phyloP scores from a whole-genome alignment of 2,797 vertebrate genomes.

The Cuculus canorus region DNA sequence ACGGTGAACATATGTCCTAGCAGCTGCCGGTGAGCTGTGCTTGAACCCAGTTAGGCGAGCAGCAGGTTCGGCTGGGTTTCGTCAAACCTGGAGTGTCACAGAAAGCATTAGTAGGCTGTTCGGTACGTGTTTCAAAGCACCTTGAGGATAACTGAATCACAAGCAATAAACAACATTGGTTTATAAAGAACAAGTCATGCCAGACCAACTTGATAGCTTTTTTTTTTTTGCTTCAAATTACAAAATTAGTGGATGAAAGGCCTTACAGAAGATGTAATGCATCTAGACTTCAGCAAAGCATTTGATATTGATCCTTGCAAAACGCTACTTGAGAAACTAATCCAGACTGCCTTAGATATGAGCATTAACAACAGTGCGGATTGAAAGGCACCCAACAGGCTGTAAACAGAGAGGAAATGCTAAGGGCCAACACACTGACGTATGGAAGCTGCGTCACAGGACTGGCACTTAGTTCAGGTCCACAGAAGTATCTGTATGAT shows the following conservation, averaged over 20 bases:
- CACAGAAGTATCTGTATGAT: background rate
- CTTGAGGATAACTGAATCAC: background rate
- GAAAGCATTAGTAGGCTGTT: constrained; percentile 54
- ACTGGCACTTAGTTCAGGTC: background rate
- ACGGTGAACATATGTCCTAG: constrained; percentile 46
- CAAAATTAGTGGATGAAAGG: constrained; percentile 52
- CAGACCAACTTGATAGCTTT: constrained; percentile 14
- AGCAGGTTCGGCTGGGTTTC: constrained; percentile 60
- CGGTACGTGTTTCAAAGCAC: background rate
- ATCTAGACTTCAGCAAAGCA: background rate
- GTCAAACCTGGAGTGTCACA: constrained; percentile 27
- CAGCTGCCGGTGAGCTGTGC: constrained; percentile 40
- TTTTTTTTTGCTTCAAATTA: constrained; percentile 23
- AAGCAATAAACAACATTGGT: constrained; percentile 23
- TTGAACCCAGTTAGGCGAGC: constrained; percentile 21
- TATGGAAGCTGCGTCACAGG: background rate
- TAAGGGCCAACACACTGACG: background rate
- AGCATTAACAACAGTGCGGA: background rate
- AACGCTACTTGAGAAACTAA: constrained; percentile 47
- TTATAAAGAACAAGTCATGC: constrained; percentile 22
- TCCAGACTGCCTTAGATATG: background rate
- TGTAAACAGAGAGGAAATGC: background rate
- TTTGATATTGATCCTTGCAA: constrained; percentile 52
- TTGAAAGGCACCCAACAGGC: background rate
- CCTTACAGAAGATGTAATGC: background rate